phyloP scores from a whole-genome alignment of 2,113 vertebrate genomes.

The Trematocara marginatum region DNA sequence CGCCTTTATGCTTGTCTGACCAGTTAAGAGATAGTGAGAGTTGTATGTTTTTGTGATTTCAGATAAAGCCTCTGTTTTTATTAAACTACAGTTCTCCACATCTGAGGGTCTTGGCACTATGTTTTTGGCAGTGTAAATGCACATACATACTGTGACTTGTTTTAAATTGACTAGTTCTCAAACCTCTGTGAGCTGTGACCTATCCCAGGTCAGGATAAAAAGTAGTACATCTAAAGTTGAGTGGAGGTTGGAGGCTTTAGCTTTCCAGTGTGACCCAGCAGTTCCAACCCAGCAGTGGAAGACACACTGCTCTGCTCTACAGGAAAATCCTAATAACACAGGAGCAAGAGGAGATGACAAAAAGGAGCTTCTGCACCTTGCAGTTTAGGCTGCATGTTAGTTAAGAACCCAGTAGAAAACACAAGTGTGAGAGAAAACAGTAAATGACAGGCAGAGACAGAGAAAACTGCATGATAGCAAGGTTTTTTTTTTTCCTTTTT shows the following conservation, averaged over 20 bases:
- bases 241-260: conserved; percentile 42
- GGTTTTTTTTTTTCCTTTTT: not conserved
- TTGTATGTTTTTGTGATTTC: conserved; percentile 43
- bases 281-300: conserved; percentile 53
- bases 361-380: conserved; percentile 13
- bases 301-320: conserved; percentile 52
- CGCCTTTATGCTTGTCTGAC: conserved; percentile 61
- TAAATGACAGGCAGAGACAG: not conserved
- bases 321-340: conserved; percentile 43
- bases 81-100: conserved; percentile 5
- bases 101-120: conserved; percentile 24
- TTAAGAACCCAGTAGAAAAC: not conserved
- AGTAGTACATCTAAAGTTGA: conserved; percentile 8
- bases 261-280: conserved; percentile 46
- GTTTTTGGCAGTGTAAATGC: conserved; percentile 23
- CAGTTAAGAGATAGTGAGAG: conserved; percentile 56
- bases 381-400: conserved; percentile 4
- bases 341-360: not conserved
- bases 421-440: not conserved
- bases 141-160: conserved; percentile 26
- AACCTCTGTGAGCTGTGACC: conserved; percentile 56
- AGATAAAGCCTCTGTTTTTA: conserved; percentile 40
- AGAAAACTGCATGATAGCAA: not conserved
- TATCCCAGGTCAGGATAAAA: conserved; percentile 62
- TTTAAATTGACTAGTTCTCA: conserved; percentile 28